Percentiles rank a stretch among this genome's conserved stretches.
Conservation (phyloP, 2,113 vertebrate species). For the Hemibagrus wyckioides region DNA sequence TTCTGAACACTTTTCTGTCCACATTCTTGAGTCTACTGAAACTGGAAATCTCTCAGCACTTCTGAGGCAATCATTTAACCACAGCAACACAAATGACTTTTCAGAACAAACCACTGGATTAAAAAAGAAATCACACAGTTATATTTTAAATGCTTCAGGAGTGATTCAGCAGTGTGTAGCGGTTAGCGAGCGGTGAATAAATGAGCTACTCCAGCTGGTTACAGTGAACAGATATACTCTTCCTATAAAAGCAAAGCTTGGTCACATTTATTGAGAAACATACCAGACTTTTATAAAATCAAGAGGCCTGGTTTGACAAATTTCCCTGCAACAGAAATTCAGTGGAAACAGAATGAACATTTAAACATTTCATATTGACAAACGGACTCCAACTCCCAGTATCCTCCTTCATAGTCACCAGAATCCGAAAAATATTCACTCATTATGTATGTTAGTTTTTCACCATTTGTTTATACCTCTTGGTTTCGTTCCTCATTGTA, state of each 20-base stretch:
- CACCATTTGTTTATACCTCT: no score
- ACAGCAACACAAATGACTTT: neutral
- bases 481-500: no score
- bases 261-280: neutral
- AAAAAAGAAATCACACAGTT: neutral
- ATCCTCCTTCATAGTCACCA: no score
- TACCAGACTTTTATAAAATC: neutral
- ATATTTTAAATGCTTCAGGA: neutral
- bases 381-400: no score
- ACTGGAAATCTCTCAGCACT: neutral
- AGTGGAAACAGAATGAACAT: neutral
- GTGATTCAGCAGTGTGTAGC: no score
- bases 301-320: neutral
- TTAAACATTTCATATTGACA: no score
- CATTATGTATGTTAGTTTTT: no score
- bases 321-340: neutral
- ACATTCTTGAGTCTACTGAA: neutral
- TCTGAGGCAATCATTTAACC: neutral
- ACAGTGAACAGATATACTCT: neutral
- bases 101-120: no score
- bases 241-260: neutral
- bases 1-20: neutral
- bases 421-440: no score
- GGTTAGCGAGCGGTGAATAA: neutral
- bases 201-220: neutral